Conservation (phyloP, 1,140 invertebrate genomes). For the Mya arenaria region DNA sequence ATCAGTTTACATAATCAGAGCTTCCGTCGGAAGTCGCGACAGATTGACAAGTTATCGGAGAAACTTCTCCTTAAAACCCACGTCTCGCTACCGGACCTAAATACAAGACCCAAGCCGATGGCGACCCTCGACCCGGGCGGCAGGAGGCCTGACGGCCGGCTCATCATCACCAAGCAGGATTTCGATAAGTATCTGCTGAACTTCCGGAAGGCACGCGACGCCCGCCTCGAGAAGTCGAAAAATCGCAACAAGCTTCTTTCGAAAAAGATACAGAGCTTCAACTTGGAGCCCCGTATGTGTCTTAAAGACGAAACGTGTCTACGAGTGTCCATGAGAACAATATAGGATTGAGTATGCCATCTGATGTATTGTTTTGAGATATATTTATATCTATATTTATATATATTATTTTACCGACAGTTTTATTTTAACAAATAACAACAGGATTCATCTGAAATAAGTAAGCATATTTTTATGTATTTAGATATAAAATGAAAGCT, state of each 20-base stretch:
- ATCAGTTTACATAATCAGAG: too few species aligned
- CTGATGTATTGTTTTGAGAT: too few species aligned
- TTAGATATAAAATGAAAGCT: too few species aligned
- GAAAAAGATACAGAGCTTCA: constrained; percentile 32
- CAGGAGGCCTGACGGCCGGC: constrained; percentile 37
- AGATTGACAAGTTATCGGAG: neutral
- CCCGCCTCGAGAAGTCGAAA: constrained; percentile 19
- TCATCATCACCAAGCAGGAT: constrained; percentile 46
- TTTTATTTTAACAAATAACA: too few species aligned
- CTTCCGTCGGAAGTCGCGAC: constrained; percentile 7
- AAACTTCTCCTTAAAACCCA: neutral
- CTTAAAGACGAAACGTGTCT: constrained; percentile 26
- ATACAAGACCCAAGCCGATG: constrained; percentile 45
- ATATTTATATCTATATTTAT: too few species aligned
- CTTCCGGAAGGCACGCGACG: constrained; percentile 18
- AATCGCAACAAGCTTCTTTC: constrained; percentile 7
- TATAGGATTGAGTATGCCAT: too few species aligned
- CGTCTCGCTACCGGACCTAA: constrained; percentile 35
- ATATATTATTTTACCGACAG: too few species aligned
- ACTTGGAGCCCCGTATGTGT: constrained; percentile 1
- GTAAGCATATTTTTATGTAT: too few species aligned
- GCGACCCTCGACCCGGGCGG: constrained; percentile 38
- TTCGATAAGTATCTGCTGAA: constrained; percentile 41
- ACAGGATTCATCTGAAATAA: too few species aligned
- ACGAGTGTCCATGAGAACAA: constrained; percentile 1